Evolutionary conservation across 1,140 invertebrate genomes (phyloP), one percentile per base, ranked within the genome.

Genomic region (Lucilia sericata): DNA sequence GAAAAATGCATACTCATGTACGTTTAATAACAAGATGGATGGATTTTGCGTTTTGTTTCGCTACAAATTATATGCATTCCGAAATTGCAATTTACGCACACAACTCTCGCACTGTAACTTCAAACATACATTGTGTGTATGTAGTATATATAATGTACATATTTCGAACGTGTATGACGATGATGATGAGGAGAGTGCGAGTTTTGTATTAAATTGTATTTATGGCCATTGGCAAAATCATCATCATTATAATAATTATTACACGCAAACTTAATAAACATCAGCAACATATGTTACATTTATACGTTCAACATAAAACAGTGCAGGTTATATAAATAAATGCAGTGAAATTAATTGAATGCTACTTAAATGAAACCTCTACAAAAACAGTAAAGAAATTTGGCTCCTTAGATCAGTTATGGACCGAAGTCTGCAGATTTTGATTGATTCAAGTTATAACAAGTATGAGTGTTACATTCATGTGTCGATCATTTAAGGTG

Each of bases 251-350:
- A 42, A 78, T 78, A 78, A 78, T 78, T 42, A 78, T 78, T 36
- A 78, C 75, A 78, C 75, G 75, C 75, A 78, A 78, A 78, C 75
- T 36, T 78, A 78, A 78, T 78, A 78, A 78, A 78, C 75, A 78
- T 78, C 75, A 47, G 34, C 47, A 78, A 78, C 75, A 78, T 78
- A 78, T 78, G 75, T 78, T 78, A 42, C 42, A 42, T 42, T 42
- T 42, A 42, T 42, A 42, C 5, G 42, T 42, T 42, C 42, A 42
- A 42, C 42, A 42, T 42, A 42, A 7, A 7, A 42, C 42, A 42
- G 10, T 42, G 42, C 42, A 42, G 5, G 10, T 8, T 7, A 42
- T 42, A 8, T 7, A 42, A 42, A 42, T 42, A 42, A 42, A 10
- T 42, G 42, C 42, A 42, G 42, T 10, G 10, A 42, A 7, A 2